These are phyloP conservation scores for Cirrhinus mrigala DNA, from an alignment of 2,797 vertebrate genomes.

Conservation along the genomic window DNA sequence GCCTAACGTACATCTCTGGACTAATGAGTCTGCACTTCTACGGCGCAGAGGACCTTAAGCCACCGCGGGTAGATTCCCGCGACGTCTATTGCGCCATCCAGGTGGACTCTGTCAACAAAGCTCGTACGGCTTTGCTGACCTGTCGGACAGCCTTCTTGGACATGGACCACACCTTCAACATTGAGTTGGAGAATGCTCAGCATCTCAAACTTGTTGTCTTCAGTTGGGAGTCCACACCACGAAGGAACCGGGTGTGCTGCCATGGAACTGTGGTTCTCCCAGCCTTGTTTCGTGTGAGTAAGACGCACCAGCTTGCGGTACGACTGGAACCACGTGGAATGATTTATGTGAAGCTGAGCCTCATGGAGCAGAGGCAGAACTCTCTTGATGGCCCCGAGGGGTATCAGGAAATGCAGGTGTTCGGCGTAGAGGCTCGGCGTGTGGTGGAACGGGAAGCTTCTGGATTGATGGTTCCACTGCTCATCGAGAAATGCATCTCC, in stretches of 20 bases:
- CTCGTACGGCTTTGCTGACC: slow-evolving; percentile 93
- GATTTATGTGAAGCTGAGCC: slow-evolving; percentile 94
- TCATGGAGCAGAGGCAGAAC: slow-evolving; percentile 97
- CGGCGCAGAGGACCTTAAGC: slow-evolving; percentile 95
- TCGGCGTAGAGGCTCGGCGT: slow-evolving; percentile 89
- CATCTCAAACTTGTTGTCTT: slow-evolving; percentile 97
- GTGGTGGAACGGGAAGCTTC: slow-evolving; percentile 91
- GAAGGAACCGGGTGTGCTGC: slow-evolving; percentile 91
- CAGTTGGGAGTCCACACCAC: slow-evolving; percentile 93
- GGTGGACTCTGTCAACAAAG: slow-evolving; percentile 96
- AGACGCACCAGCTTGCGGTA: slow-evolving; percentile 91
- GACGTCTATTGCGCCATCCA: slow-evolving; percentile 98
- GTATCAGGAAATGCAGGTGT: slow-evolving; percentile 85
- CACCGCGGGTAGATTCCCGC: slow-evolving; percentile 91
- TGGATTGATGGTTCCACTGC: slow-evolving; percentile 90
- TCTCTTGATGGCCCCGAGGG: slow-evolving; percentile 82
- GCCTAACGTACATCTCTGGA: slow-evolving; percentile 93
- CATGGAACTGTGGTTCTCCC: slow-evolving; percentile 93
- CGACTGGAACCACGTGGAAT: slow-evolving; percentile 94
- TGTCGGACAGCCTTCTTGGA: slow-evolving; percentile 93
- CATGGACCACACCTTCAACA: slow-evolving; percentile 99
- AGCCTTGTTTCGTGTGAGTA: slow-evolving; percentile 90
- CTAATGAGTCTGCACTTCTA: slow-evolving; percentile 98
- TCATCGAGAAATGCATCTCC: slow-evolving; percentile 93
- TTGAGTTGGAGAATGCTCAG: slow-evolving; percentile 97